Conservation (phyloP, 2,888 invertebrate species). For the Cyclophora albipunctata region DNA sequence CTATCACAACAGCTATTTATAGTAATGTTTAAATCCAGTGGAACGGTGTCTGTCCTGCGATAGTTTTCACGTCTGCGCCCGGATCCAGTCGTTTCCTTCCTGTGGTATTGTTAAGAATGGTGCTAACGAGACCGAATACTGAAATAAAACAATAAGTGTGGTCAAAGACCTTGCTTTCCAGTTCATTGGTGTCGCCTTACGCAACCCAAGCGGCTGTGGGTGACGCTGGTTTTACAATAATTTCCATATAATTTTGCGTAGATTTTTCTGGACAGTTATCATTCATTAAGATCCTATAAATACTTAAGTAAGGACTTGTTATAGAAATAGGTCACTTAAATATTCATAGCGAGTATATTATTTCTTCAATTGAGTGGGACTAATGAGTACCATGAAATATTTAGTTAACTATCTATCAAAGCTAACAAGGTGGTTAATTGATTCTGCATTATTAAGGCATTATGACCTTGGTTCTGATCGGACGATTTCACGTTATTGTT, state of each 20-base stretch:
- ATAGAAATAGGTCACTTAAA: no score
- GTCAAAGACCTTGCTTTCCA: slow-evolving; percentile 73
- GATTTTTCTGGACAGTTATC: slow-evolving; percentile 21
- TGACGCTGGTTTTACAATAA: slow-evolving; percentile 52
- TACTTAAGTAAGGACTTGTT: no score
- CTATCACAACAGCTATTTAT: slow-evolving; percentile 66
- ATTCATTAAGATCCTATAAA: no score
- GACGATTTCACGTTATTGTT: slow-evolving; percentile 72
- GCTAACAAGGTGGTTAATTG: slow-evolving; percentile 45
- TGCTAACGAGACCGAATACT: slow-evolving; percentile 63
- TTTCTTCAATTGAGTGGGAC: no score
- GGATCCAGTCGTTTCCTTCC: slow-evolving; percentile 67
- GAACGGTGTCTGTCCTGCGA: slow-evolving; percentile 63
- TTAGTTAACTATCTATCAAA: slow-evolving; percentile 34
- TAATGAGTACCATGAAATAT: slow-evolving; percentile 10
- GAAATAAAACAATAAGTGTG: slow-evolving; percentile 62
- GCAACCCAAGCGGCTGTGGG: slow-evolving; percentile 50
- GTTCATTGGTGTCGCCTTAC: slow-evolving; percentile 65
- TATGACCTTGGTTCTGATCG: slow-evolving; percentile 56
- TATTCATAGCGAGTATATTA: no score
- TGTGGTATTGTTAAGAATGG: slow-evolving; percentile 71
- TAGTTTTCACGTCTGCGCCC: slow-evolving; percentile 58
- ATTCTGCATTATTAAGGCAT: slow-evolving; percentile 45
- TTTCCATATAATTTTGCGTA: slow-evolving; percentile 27
- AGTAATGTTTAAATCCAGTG: slow-evolving; percentile 60